Evolutionary conservation across 2,797 vertebrate species (phyloP).

Genomic region (Sebastes steindachneri): DNA sequence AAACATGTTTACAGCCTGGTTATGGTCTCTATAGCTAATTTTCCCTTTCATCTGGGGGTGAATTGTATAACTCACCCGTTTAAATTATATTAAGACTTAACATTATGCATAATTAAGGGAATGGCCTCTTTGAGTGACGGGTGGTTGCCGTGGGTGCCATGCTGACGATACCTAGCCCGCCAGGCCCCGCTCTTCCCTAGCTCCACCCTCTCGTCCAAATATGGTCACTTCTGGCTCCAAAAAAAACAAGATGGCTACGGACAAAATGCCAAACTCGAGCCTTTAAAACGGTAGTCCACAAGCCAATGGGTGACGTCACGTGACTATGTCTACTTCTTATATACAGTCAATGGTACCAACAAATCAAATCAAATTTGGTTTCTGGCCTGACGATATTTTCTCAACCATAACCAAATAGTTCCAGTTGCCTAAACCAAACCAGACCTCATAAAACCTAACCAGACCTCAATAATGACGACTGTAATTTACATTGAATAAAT

Average conservation of each 20-base stretch:
- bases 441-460: background rate
- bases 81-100: no score
- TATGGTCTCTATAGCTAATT: background rate
- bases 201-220: background rate
- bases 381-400: background rate
- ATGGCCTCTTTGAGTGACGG: no score
- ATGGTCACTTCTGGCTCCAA: background rate
- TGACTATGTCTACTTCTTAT: no score
- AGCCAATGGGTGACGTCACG: no score
- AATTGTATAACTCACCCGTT: no score
- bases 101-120: no score
- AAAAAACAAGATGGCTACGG: background rate
- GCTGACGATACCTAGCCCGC: no score
- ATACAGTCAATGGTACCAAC: background rate
- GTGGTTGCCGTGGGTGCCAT: no score
- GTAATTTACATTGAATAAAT: background rate
- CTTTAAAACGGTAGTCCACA: background rate
- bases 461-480: background rate
- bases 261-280: background rate
- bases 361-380: background rate
- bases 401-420: background rate
- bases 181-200: background rate
- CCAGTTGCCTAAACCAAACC: background rate
- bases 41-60: no score
- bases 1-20: background rate